These are phyloP conservation scores for Pristionchus entomophagus DNA, from an alignment of 2,888 invertebrate genomes.

Conservation along the genomic window DNA sequence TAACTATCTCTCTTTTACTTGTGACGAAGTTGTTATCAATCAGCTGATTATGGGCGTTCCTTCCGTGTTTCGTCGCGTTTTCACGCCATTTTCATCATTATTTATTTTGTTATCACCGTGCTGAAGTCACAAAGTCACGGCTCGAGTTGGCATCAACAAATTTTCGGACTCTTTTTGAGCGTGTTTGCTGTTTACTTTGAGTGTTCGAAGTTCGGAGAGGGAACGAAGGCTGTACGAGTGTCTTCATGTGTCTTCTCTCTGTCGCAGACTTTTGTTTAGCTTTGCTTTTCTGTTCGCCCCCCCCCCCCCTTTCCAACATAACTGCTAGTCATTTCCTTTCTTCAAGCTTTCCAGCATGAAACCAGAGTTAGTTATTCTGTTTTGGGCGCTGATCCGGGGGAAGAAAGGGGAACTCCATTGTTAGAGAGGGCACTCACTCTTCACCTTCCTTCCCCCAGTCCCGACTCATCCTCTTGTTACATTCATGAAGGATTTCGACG, in stretches of 20 bases:
- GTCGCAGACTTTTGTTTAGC: constrained; percentile 12
- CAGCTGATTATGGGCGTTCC: neutral
- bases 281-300: constrained; percentile 1
- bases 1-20: neutral
- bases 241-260: neutral
- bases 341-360: neutral
- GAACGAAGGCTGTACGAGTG: constrained; percentile 19
- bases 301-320: neutral
- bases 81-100: neutral
- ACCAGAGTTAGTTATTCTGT: neutral
- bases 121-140: too few relatives aligned
- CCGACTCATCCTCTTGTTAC: too few relatives aligned
- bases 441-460: neutral
- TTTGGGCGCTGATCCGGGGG: neutral
- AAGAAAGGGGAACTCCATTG: neutral
- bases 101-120: neutral
- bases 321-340: neutral
- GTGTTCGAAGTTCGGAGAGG: neutral
- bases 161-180: too few relatives aligned
- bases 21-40: constrained; percentile 21
- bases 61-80: neutral
- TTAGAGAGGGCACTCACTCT: constrained; percentile 16
- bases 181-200: neutral
- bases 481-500: too few relatives aligned
- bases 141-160: too few relatives aligned